phyloP scores from a whole-genome alignment of 2,797 vertebrate species.

The Emydoidea blandingii region DNA sequence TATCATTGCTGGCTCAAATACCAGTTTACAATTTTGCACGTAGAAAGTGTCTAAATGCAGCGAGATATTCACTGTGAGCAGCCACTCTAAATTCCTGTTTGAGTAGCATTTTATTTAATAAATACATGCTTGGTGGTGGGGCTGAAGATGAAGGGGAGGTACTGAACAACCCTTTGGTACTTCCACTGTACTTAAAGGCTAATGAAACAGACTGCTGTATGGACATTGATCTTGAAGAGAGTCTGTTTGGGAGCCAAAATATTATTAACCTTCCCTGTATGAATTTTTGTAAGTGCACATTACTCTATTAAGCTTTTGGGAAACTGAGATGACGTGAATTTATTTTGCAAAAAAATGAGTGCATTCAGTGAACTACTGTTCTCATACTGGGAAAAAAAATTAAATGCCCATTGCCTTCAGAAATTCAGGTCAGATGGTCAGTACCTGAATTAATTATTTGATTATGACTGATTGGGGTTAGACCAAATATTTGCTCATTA shows the following conservation, averaged over 20 bases:
- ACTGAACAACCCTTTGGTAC: constrained; percentile 24
- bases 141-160: constrained; percentile 13
- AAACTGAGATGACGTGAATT: constrained; percentile 44
- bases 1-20: background rate
- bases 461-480: constrained; percentile 68
- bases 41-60: background rate
- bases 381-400: constrained; percentile 53
- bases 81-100: background rate
- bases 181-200: constrained; percentile 5
- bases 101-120: constrained; percentile 30
- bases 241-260: background rate
- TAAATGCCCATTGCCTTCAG: constrained; percentile 37
- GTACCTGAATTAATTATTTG: constrained; percentile 59
- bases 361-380: constrained; percentile 63
- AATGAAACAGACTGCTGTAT: background rate
- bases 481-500: constrained; percentile 52
- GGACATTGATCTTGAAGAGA: constrained; percentile 33
- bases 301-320: constrained; percentile 52
- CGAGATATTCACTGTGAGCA: constrained; percentile 1
- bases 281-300: constrained; percentile 26
- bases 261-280: constrained; percentile 32
- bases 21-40: background rate
- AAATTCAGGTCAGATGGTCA: constrained; percentile 57
- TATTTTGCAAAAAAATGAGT: constrained; percentile 51
- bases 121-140: background rate